These are phyloP conservation scores for Benthosema pterotum DNA, from an alignment of 2,797 vertebrate genomes.

Conservation along the genomic window DNA sequence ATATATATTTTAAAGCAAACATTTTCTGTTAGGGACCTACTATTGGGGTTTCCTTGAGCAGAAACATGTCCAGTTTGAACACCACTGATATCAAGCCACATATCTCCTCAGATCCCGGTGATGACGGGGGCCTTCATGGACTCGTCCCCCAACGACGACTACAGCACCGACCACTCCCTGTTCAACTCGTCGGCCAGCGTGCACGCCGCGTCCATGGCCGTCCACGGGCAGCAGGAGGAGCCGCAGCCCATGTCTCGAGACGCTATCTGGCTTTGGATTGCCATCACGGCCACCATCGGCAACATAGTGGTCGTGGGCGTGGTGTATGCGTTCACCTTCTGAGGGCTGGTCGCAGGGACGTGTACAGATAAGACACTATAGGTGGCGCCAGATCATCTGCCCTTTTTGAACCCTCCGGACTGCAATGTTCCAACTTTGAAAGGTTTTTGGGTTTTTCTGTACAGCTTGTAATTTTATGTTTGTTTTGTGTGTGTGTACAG, in stretches of 20 bases:
- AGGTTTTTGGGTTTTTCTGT: too few species aligned
- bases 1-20: too few species aligned
- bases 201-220: conserved; percentile 75
- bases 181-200: conserved; percentile 89
- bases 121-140: conserved; percentile 93
- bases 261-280: conserved; percentile 90
- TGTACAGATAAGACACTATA: too few species aligned
- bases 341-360: conserved; percentile 35
- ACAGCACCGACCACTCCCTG: conserved; percentile 89
- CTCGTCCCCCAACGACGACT: conserved; percentile 86
- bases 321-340: conserved; percentile 91
- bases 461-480: too few species aligned
- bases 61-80: too few species aligned
- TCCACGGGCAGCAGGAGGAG: conserved; percentile 82
- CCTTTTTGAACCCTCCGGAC: too few species aligned
- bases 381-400: too few species aligned
- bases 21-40: too few species aligned
- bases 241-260: conserved; percentile 84
- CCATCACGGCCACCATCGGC: conserved; percentile 90
- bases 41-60: too few species aligned
- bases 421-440: too few species aligned
- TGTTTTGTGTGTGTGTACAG: too few species aligned
- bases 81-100: neutral
- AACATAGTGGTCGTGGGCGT: conserved; percentile 92
- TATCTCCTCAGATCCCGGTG: conserved; percentile 82